Evolutionary conservation across 2,113 vertebrate species (phyloP).

Genomic region (Hippocampus barbouri): DNA sequence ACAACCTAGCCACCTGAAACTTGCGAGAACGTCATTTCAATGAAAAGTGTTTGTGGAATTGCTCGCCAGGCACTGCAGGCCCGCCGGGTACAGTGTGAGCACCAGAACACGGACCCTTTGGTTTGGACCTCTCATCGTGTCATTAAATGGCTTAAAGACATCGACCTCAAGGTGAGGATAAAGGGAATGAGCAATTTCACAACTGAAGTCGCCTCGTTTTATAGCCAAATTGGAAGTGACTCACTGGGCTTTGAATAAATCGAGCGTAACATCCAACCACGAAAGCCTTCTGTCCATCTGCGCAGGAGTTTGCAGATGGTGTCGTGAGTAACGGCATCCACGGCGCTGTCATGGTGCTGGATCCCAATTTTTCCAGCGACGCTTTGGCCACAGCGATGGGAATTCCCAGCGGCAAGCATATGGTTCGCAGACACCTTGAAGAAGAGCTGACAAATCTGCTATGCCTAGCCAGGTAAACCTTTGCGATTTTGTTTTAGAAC

Average conservation of each 20-base stretch:
- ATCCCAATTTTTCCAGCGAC: slow-evolving; percentile 77
- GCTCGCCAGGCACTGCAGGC: slow-evolving; percentile 74
- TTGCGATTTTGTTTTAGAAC: not conserved
- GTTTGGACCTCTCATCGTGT: slow-evolving; percentile 85
- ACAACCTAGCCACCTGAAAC: not conserved
- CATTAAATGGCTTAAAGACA: slow-evolving; percentile 81
- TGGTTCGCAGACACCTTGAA: slow-evolving; percentile 80
- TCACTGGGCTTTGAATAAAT: not conserved
- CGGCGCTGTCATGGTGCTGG: slow-evolving; percentile 81
- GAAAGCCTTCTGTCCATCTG: not conserved
- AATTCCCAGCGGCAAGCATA: slow-evolving; percentile 80
- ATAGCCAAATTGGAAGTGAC: not conserved
- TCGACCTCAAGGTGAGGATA: slow-evolving; percentile 79
- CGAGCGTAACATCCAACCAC: not conserved
- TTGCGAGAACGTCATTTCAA: not conserved
- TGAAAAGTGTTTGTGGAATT: slow-evolving; percentile 8
- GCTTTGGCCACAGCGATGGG: slow-evolving; percentile 72
- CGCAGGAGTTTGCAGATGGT: slow-evolving; percentile 80
- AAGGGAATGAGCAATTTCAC: not conserved
- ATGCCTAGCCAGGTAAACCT: slow-evolving; percentile 67
- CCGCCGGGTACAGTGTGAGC: slow-evolving; percentile 77
- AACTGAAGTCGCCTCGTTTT: not conserved
- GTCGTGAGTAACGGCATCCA: slow-evolving; percentile 81
- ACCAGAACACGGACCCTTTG: slow-evolving; percentile 76
- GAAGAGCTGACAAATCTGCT: slow-evolving; percentile 80